Percentiles rank a stretch among this genome's conserved stretches.
These are phyloP conservation scores for Xylota segnis DNA, from an alignment of 2,888 invertebrate species.

Conservation along the genomic window DNA sequence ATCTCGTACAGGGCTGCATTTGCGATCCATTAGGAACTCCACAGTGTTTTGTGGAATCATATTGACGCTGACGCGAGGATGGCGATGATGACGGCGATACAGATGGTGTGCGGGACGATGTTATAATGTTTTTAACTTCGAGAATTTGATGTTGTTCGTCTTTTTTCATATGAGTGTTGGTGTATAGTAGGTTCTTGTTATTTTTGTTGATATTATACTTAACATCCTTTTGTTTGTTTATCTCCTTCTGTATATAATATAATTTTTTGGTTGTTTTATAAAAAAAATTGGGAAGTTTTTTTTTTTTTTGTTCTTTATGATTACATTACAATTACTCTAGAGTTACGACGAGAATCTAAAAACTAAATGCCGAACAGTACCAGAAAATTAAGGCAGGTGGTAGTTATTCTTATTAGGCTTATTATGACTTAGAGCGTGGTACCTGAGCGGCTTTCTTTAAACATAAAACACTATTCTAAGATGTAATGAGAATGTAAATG, in stretches of 20 bases:
- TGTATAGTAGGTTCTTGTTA: conserved; percentile 15
- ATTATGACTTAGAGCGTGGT: background rate
- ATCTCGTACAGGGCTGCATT: conserved; percentile 91
- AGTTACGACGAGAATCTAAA: conserved; percentile 14
- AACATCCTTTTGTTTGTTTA: conserved; percentile 5
- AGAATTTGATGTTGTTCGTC: background rate
- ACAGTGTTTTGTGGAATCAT: conserved; percentile 93
- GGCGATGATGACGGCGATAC: conserved; percentile 35
- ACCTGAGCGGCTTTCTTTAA: too few relatives aligned
- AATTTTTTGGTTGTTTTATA: conserved; percentile 1
- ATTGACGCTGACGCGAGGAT: conserved; percentile 85
- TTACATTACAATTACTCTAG: conserved; percentile 10
- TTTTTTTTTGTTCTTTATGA: conserved; percentile 9
- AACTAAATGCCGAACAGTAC: background rate
- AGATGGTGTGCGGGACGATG: conserved; percentile 1
- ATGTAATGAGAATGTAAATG: too few relatives aligned
- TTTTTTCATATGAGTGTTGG: conserved; percentile 12
- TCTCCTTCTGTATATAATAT: conserved; percentile 27
- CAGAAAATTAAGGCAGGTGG: background rate
- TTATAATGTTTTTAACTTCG: conserved; percentile 10
- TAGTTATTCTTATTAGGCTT: background rate
- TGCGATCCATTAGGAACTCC: conserved; percentile 90
- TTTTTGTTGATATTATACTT: conserved; percentile 9
- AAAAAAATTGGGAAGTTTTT: background rate
- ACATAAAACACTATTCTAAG: too few relatives aligned